Evolutionary conservation across 2,797 vertebrate genomes (phyloP).

Genomic region (Anguilla marmorata): DNA sequence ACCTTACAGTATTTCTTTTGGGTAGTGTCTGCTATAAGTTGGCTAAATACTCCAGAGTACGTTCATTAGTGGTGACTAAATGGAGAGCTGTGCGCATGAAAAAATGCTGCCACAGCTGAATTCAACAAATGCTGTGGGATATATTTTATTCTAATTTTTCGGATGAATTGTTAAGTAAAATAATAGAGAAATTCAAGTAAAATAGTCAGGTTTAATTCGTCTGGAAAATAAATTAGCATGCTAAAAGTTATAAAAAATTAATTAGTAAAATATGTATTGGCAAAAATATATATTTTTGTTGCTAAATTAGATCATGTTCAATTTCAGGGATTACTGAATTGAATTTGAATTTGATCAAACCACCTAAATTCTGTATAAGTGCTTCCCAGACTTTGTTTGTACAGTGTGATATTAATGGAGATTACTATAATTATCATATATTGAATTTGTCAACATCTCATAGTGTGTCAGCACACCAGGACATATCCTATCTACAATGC

Average conservation of each 20-base stretch:
- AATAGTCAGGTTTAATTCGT: not conserved
- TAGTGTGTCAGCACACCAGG: not conserved
- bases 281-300: not conserved
- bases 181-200: not conserved
- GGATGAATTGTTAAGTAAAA: not conserved
- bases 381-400: not conserved
- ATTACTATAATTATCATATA: not conserved
- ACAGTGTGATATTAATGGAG: not conserved
- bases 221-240: not conserved
- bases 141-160: not conserved
- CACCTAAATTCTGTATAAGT: not conserved
- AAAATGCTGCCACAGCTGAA: not conserved
- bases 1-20: not conserved
- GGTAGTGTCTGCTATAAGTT: not conserved
- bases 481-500: not conserved
- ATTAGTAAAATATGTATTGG: not conserved
- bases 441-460: not conserved
- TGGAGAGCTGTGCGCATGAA: not conserved
- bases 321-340: not conserved
- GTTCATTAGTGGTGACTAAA: not conserved
- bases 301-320: not conserved
- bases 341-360: conserved; percentile 4
- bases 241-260: conserved; percentile 1
- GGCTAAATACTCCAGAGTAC: not conserved
- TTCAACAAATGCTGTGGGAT: not conserved